A percentile compares a stretch with the other conserved stretches of the same genome.
Evolutionary conservation across 2,797 vertebrate genomes (phyloP).

Genomic region (Peromyscus attwateri): DNA sequence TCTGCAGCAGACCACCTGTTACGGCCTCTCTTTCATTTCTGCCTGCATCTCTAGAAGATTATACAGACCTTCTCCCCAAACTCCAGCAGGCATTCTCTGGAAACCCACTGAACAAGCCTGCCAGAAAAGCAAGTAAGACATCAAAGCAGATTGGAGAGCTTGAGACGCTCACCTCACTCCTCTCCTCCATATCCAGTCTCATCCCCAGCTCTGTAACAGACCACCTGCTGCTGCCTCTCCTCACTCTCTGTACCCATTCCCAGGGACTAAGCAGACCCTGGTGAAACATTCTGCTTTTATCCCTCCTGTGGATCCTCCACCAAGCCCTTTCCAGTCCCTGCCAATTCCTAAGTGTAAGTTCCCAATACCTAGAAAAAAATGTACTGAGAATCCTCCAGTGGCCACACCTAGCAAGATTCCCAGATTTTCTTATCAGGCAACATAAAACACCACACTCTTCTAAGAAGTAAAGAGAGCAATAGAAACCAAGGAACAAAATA

Average conservation of each 20-base stretch:
- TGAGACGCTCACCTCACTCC: background rate
- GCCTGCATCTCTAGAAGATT: background rate
- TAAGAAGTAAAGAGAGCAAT: background rate
- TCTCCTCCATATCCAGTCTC: background rate
- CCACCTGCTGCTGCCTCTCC: background rate
- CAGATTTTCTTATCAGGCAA: background rate
- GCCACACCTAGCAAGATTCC: background rate
- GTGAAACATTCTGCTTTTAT: background rate
- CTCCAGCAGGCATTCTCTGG: background rate
- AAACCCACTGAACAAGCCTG: background rate
- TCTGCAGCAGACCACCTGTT: background rate
- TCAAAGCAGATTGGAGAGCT: background rate
- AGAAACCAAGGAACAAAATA: background rate
- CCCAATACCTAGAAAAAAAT: background rate
- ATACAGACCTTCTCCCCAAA: background rate
- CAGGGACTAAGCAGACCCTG: background rate
- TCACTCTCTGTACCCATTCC: background rate
- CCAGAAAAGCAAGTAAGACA: background rate
- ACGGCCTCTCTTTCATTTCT: background rate
- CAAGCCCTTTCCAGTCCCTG: background rate
- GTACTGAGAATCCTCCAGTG: background rate
- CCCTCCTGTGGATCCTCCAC: background rate
- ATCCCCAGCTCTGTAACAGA: background rate
- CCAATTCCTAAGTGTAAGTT: background rate
- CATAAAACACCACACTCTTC: background rate